Evolutionary conservation across 2,888 invertebrate genomes (phyloP), one percentile per base, ranked within the genome.

Genomic region (Listrodromus nycthemerus): DNA sequence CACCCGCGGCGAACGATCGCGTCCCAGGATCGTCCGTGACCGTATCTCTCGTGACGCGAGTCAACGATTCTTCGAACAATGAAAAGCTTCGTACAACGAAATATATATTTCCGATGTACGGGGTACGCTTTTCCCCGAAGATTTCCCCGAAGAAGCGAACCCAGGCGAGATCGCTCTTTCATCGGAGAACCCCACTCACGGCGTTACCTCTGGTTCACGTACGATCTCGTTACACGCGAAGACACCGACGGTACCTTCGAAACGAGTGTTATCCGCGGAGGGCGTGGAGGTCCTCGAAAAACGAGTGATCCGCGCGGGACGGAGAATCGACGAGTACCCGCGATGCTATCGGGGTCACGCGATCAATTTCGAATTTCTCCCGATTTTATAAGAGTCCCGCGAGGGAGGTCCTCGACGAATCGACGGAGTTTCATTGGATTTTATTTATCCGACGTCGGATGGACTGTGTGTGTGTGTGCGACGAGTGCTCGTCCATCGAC

Each of bases 321-420:
- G 55, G 24, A 24, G 33, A 27, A 33, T 45, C 13, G 37, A 45
- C 27, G 63, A 63, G 37, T 21, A 45, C 21, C 50, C 63, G 41
- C n/a, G n/a, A n/a, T n/a, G 10, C 65, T 63, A 80, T 80, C 52
- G 69, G 63, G 75, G 65, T 75, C 75, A 75, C 70, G 75, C 75
- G 75, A 69, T 75, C 63, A 75, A 80, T 63, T 70, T 70, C 70
- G 37, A 3, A 52, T 70, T 70, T 71, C n/a, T 37, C 33, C 52
- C 48, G 61, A 27, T 21, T 55, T n/a, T 30, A 61, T 50, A 13
- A 41, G 58, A 33, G 19, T 10, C 30, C 16, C 13, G 19, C 19
- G 10, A 37, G 21, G n/a, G 16, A 10, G 55, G 41, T 33, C 33
- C 19, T 61, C n/a, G 50, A 70, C 21, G 61, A 78, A 27, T 13